phyloP scores from a whole-genome alignment of 2,797 vertebrate species.

The Simalia tracyae region DNA sequence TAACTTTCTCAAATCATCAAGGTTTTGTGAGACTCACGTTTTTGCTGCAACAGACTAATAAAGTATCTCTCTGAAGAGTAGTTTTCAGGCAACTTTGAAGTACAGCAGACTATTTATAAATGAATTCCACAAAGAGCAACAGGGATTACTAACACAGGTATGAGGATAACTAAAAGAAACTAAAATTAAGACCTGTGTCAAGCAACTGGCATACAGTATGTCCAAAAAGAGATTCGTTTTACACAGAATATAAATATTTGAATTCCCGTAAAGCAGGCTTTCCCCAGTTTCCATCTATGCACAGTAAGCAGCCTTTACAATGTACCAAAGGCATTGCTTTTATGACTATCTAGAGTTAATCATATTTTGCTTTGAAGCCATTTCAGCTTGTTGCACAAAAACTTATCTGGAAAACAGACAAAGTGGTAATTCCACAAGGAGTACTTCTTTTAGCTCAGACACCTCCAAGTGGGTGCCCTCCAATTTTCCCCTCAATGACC shows the following conservation, averaged over 20 bases:
- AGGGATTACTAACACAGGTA: not conserved
- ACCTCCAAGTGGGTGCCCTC: not conserved
- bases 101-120: not conserved
- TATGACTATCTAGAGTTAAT: not conserved
- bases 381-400: constrained; percentile 15
- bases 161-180: not conserved
- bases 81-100: not conserved
- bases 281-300: not conserved
- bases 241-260: not conserved
- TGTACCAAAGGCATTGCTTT: constrained; percentile 27
- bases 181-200: not conserved
- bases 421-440: not conserved
- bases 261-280: not conserved
- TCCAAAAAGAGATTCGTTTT: constrained; percentile 1
- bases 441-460: not conserved
- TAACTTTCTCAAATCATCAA: not conserved
- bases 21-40: not conserved
- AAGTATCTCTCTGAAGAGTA: not conserved
- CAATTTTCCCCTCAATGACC: not conserved
- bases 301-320: not conserved
- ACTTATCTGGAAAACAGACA: not conserved
- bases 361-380: not conserved
- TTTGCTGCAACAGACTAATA: not conserved
- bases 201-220: not conserved
- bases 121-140: not conserved